These are phyloP conservation scores for Stictonetta naevosa DNA, from an alignment of 2,113 vertebrate genomes.

Conservation along the genomic window DNA sequence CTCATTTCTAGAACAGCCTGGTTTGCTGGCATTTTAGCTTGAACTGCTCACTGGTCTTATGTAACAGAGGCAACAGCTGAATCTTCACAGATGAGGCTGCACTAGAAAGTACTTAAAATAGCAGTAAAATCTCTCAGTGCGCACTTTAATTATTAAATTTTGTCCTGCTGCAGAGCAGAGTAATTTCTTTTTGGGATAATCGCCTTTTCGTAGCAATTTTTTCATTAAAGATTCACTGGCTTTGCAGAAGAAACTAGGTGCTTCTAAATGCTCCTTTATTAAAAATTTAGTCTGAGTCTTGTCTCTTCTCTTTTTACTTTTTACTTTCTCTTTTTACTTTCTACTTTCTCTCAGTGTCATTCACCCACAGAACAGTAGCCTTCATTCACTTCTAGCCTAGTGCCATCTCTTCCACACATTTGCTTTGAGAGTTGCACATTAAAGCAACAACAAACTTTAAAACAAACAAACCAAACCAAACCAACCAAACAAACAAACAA, in stretches of 20 bases:
- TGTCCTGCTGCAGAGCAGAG: conserved; percentile 29
- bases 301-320: conserved; percentile 24
- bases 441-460: neutral
- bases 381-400: neutral
- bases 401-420: neutral
- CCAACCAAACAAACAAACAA: neutral
- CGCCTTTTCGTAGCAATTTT: conserved; percentile 51
- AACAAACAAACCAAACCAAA: neutral
- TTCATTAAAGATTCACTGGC: conserved; percentile 64
- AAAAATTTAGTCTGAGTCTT: conserved; percentile 51
- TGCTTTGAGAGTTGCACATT: neutral
- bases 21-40: neutral
- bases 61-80: neutral
- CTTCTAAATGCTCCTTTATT: conserved; percentile 47
- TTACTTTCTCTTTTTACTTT: conserved; percentile 17
- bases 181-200: conserved; percentile 60
- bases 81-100: neutral
- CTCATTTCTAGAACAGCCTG: neutral
- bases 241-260: conserved; percentile 48
- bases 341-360: neutral
- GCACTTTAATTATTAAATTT: conserved; percentile 62
- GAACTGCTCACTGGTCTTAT: neutral
- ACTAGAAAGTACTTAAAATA: conserved; percentile 62
- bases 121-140: conserved; percentile 44
- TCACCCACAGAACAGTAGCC: neutral